Evolutionary conservation across 2,888 invertebrate species (phyloP), one percentile per base, ranked within the genome.

Genomic region (Nomada ferruginata): DNA sequence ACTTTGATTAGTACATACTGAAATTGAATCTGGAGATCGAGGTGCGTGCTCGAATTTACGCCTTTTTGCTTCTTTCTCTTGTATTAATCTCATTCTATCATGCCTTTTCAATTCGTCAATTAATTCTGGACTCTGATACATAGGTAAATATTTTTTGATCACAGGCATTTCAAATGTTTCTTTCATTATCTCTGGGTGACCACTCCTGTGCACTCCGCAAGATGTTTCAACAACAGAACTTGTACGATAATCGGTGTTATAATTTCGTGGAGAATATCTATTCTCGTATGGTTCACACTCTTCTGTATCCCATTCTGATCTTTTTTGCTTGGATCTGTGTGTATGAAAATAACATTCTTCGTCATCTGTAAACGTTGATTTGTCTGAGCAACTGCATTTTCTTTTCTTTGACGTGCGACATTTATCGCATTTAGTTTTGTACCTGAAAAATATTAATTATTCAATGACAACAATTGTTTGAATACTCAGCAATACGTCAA

Each of bases 21-120:
- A 55, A 36, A 26, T 18, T 20, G 65, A 61, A 65, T 68, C 65
- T 7, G 61, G 59, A 15, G 68, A 63, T 61, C 52, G 55, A 7
- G 5, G 20, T 18, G 55, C 23, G 15, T 60, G 60, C 2, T 7
- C 13, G 10, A 18, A 15, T 68, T 20, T n/a, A 2, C 71, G 75
- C 57, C 68, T 73, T 63, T 55, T 73, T n/a, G 79, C 84, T 66
- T 89, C 85, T 26, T 80, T 82, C 79, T 89, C 86, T 7, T 70
- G 83, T 23, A 89, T 88, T 26, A 87, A 72, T 84, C 71, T 90
- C n/a, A 85, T 74, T 76, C 84, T 86, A 63, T 90, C 89, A n/a
- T 89, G 87, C 44, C 76, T 76, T 66, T 90, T 89, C 9, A 90
- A 78, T 70, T 91, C 89, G n/a, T 89, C 85, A 29, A 89, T 86